phyloP scores from a whole-genome alignment of 2,113 vertebrate genomes.

The Corynorhinus townsendii region DNA sequence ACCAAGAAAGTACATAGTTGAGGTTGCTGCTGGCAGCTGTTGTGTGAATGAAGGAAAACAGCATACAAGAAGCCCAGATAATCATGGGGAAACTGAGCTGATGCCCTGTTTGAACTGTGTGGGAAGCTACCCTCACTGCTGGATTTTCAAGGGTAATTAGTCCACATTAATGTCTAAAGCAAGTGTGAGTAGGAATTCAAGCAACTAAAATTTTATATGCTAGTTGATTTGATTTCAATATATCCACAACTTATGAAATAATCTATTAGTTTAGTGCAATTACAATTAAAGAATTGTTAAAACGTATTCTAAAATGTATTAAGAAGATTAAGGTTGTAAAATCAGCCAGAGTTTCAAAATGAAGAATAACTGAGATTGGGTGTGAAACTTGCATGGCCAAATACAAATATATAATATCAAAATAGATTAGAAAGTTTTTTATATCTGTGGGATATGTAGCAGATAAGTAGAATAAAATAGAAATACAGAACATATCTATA shows the following conservation, averaged over 20 bases:
- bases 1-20: neutral
- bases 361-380: neutral
- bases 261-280: neutral
- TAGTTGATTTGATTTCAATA: neutral
- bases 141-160: neutral
- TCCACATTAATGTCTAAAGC: neutral
- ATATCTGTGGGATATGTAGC: neutral
- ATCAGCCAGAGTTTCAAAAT: neutral
- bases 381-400: neutral
- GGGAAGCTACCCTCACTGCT: neutral
- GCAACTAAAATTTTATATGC: neutral
- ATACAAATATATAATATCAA: neutral
- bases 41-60: neutral
- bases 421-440: neutral
- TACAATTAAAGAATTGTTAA: neutral
- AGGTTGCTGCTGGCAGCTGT: neutral
- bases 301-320: neutral
- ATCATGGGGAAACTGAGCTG: neutral
- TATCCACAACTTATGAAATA: neutral
- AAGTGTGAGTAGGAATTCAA: neutral
- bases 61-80: neutral
- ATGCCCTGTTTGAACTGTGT: neutral
- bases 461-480: neutral
- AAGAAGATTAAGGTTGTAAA: neutral
- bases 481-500: neutral